Evolutionary conservation across 2,797 vertebrate species (phyloP).

Genomic region (Dermochelys coriacea): DNA sequence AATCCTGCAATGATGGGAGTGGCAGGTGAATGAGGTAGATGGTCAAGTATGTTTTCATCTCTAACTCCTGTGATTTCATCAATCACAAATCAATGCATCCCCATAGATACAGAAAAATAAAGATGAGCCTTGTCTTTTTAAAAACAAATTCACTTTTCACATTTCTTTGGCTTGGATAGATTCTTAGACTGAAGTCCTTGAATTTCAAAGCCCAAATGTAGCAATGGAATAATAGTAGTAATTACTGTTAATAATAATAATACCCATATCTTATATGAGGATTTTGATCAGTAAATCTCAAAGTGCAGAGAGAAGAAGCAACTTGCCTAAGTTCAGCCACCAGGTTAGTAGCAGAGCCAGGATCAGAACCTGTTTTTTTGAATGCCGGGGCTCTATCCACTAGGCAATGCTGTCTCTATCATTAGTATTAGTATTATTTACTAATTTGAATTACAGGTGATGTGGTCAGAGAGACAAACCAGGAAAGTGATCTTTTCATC

Average conservation of each 20-base stretch:
- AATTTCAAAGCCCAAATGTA: background rate
- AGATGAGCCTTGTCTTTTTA: accelerated
- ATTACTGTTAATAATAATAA: background rate
- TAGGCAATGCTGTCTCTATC: background rate
- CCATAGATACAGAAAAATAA: accelerated
- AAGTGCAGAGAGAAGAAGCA: background rate
- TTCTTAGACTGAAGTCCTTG: background rate
- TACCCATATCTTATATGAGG: background rate
- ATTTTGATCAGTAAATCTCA: background rate
- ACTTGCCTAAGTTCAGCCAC: background rate
- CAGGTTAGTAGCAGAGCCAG: background rate
- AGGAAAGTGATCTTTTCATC: background rate
- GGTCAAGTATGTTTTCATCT: background rate
- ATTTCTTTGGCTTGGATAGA: accelerated
- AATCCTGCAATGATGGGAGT: background rate
- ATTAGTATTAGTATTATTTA: background rate
- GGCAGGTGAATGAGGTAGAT: background rate
- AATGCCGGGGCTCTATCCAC: background rate
- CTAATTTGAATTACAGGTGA: background rate
- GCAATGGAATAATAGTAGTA: background rate
- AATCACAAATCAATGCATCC: accelerated
- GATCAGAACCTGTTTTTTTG: background rate
- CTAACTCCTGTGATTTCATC: background rate
- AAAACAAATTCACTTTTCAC: accelerated
- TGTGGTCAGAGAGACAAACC: background rate